Evolutionary conservation across 2,113 vertebrate species (phyloP).

Genomic region (Phocoena phocoena): DNA sequence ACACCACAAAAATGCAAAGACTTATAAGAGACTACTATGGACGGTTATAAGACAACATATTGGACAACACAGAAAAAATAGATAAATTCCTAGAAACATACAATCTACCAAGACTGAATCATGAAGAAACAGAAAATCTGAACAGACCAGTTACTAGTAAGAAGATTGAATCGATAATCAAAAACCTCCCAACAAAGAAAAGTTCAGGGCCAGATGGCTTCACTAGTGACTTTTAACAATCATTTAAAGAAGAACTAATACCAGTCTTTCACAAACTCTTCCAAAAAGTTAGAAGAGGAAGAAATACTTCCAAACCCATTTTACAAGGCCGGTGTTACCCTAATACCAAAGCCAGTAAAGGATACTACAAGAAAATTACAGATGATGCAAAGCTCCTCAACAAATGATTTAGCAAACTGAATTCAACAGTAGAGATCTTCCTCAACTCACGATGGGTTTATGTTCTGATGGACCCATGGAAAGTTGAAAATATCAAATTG

Average conservation of each 20-base stretch:
- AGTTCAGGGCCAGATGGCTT: not conserved
- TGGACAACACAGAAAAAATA: not conserved
- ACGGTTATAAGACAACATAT: not conserved
- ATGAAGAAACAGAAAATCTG: not conserved
- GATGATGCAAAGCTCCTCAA: not conserved
- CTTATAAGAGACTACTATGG: not conserved
- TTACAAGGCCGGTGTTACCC: not conserved
- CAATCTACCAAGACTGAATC: not conserved
- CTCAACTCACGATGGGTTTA: no score
- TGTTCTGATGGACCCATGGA: no score
- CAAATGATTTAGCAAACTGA: not conserved
- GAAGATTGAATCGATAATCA: not conserved
- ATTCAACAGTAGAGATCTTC: not conserved
- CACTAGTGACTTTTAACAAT: not conserved
- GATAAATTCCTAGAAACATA: not conserved
- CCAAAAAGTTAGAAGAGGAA: not conserved
- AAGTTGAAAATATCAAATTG: no score
- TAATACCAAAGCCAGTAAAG: not conserved
- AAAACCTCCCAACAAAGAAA: not conserved
- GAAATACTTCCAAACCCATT: not conserved
- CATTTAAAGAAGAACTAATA: not conserved
- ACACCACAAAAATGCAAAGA: not conserved
- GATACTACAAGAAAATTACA: not conserved
- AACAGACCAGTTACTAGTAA: not conserved
- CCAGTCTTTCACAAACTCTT: not conserved